phyloP scores from a whole-genome alignment of 2,797 vertebrate genomes.

The Sylvia borin region DNA sequence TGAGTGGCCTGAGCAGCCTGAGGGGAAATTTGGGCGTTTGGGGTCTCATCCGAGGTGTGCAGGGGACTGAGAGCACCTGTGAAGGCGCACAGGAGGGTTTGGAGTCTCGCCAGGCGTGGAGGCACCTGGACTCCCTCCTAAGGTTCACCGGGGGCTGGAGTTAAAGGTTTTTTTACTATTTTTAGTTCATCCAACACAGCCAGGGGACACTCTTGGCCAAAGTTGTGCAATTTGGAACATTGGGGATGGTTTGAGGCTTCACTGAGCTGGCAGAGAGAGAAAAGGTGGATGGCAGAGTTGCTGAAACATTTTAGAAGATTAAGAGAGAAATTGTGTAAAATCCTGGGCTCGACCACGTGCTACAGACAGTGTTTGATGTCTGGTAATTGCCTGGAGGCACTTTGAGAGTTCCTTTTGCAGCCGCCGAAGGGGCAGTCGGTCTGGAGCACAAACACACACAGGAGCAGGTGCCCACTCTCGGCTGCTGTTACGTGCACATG shows the following conservation, averaged over 20 bases:
- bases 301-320: not conserved
- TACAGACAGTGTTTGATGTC: fast-evolving
- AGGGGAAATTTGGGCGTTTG: not conserved
- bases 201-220: not conserved
- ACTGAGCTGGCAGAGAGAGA: not conserved
- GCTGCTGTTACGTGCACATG: fast-evolving
- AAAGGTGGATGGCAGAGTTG: not conserved
- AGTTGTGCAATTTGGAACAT: fast-evolving
- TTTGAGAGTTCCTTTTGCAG: not conserved
- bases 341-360: fast-evolving
- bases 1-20: too few relatives aligned
- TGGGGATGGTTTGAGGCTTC: not conserved
- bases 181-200: not conserved
- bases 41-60: not conserved
- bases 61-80: fast-evolving
- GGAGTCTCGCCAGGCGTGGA: not conserved
- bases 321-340: not conserved
- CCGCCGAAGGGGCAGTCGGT: fast-evolving
- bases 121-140: fast-evolving
- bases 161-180: not conserved
- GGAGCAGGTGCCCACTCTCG: not conserved
- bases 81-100: not conserved
- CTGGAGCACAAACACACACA: not conserved
- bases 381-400: not conserved
- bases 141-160: fast-evolving